Evolutionary conservation across 35 echinoderm and acorn worm species (phyloP).

Genomic region (Stichopus chloronotus): DNA sequence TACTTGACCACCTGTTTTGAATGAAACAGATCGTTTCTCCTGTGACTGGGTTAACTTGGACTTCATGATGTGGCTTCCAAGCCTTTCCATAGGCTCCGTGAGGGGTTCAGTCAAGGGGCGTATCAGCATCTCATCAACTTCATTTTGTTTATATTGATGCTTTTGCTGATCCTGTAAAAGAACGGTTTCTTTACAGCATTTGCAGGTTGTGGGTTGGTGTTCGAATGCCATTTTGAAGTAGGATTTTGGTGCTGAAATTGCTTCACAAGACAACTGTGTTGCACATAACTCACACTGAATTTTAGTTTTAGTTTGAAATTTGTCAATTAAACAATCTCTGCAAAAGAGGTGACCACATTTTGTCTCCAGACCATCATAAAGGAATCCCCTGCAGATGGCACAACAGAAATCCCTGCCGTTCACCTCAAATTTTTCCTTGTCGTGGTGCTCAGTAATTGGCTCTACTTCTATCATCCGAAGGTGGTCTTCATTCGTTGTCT

Average conservation of each 20-base stretch:
- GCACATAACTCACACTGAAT: neutral
- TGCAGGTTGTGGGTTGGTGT: neutral
- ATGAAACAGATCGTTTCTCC: neutral
- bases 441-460: neutral
- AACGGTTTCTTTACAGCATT: neutral
- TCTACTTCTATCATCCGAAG: neutral
- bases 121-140: conserved; percentile 1
- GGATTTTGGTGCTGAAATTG: too few relatives aligned
- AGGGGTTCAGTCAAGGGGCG: neutral
- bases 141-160: neutral
- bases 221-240: too few relatives aligned
- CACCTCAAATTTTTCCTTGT: neutral
- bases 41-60: neutral
- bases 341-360: neutral
- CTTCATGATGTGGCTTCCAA: conserved; percentile 1
- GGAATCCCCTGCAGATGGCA: neutral
- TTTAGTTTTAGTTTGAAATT: conserved; percentile 18
- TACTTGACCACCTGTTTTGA: neutral
- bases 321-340: neutral
- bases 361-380: conserved; percentile 11
- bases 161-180: neutral
- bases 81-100: neutral
- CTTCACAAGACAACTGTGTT: neutral
- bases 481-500: neutral
- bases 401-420: neutral